These are phyloP conservation scores for Dermatemys mawii DNA, from an alignment of 2,113 vertebrate genomes.

Conservation along the genomic window DNA sequence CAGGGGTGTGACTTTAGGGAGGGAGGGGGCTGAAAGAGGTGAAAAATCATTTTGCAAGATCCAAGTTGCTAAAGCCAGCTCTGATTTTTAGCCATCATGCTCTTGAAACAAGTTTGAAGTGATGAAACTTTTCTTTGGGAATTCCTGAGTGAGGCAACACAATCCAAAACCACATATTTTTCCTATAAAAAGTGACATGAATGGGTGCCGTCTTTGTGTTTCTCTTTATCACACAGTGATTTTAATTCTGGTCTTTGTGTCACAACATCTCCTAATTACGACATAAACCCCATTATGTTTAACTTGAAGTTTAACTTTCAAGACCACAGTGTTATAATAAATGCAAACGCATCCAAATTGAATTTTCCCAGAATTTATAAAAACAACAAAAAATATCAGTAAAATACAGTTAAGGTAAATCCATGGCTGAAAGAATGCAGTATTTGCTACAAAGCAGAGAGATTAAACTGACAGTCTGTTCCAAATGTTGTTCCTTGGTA, in stretches of 20 bases:
- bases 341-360: background rate
- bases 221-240: background rate
- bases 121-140: background rate
- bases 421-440: background rate
- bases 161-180: background rate
- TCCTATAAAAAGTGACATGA: background rate
- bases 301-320: background rate
- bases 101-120: background rate
- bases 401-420: background rate
- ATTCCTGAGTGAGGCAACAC: background rate
- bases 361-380: background rate
- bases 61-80: background rate
- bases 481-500: background rate
- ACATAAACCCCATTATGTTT: background rate
- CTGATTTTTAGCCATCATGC: background rate
- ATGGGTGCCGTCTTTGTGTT: background rate
- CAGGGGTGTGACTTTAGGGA: background rate
- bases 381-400: background rate
- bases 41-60: background rate
- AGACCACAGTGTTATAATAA: background rate
- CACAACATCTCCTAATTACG: background rate
- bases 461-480: background rate
- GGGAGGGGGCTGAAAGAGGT: background rate
- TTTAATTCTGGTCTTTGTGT: background rate
- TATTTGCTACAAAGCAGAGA: background rate